Conservation (phyloP, 2,888 invertebrate genomes). For the Anoncus sp. region DNA sequence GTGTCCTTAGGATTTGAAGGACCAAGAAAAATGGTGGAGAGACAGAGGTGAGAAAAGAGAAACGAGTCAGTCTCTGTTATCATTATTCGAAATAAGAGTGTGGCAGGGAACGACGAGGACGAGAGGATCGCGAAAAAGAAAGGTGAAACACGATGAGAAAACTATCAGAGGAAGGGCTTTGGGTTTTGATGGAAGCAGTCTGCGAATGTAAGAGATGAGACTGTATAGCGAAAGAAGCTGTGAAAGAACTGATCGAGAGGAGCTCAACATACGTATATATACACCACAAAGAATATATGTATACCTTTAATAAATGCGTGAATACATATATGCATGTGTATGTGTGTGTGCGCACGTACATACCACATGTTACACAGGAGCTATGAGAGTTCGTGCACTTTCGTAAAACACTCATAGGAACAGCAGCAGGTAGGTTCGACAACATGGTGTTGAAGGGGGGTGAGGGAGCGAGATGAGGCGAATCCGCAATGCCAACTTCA, state of each 20-base stretch:
- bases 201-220: conserved; percentile 3
- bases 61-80: conserved; percentile 37
- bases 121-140: conserved; percentile 19
- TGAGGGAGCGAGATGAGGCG: neutral
- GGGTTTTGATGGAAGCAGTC: conserved; percentile 46
- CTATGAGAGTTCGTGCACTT: conserved; percentile 15
- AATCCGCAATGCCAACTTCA: conserved; percentile 40
- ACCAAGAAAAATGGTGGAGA: conserved; percentile 2
- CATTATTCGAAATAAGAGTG: conserved; percentile 37
- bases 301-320: neutral
- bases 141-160: conserved; percentile 32
- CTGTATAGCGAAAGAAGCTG: conserved; percentile 21
- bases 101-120: conserved; percentile 21
- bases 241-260: conserved; percentile 33
- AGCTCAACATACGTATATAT: conserved; percentile 4
- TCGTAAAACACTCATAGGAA: conserved; percentile 38
- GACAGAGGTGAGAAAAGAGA: conserved; percentile 19
- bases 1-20: conserved; percentile 13
- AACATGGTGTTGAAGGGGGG: conserved; percentile 18
- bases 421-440: conserved; percentile 44
- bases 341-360: neutral
- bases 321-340: conserved; percentile 4
- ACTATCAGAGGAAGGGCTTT: conserved; percentile 14
- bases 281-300: conserved; percentile 4
- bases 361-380: conserved; percentile 13